A percentile compares a stretch with the other conserved stretches of the same genome.
These are phyloP conservation scores for Tetropium fuscum DNA, from an alignment of 2,888 invertebrate species.

Conservation along the genomic window DNA sequence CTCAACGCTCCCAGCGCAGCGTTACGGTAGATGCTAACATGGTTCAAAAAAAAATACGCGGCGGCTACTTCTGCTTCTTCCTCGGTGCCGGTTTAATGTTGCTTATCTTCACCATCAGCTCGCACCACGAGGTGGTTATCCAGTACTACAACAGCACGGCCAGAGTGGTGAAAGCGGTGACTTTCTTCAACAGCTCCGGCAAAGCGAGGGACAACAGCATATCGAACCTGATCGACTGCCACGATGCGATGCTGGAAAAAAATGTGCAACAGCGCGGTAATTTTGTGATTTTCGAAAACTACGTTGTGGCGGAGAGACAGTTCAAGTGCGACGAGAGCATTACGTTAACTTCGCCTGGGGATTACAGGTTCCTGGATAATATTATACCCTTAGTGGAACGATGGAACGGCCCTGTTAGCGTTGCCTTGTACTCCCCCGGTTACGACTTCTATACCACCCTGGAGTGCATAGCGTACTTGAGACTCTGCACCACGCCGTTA, in stretches of 20 bases:
- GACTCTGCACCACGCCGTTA: constrained; percentile 77
- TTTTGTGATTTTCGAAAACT: constrained; percentile 88
- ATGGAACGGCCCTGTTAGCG: constrained; percentile 87
- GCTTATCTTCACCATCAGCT: not conserved
- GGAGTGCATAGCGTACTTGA: constrained; percentile 80
- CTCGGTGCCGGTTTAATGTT: not conserved
- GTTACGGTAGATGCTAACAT: not conserved
- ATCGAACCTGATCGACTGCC: constrained; percentile 28
- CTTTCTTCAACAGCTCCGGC: not conserved
- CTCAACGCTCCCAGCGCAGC: no score
- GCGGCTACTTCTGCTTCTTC: constrained; percentile 1
- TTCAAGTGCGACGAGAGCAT: constrained; percentile 45
- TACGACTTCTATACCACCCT: constrained; percentile 80
- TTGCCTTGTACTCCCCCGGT: constrained; percentile 87
- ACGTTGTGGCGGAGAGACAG: constrained; percentile 69
- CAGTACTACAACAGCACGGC: not conserved
- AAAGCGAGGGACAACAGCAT: not conserved
- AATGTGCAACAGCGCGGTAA: constrained; percentile 43
- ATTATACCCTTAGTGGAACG: constrained; percentile 81
- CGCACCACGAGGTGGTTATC: not conserved
- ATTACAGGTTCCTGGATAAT: constrained; percentile 83
- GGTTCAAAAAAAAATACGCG: not conserved
- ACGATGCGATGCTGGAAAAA: constrained; percentile 21
- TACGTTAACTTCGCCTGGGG: constrained; percentile 48
- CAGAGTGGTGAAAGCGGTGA: not conserved